A percentile compares a stretch with the other conserved stretches of the same genome.
Conservation (phyloP, 30 jellyfish, hydroid and myxozoan species). For the Hydractinia echinata region DNA sequence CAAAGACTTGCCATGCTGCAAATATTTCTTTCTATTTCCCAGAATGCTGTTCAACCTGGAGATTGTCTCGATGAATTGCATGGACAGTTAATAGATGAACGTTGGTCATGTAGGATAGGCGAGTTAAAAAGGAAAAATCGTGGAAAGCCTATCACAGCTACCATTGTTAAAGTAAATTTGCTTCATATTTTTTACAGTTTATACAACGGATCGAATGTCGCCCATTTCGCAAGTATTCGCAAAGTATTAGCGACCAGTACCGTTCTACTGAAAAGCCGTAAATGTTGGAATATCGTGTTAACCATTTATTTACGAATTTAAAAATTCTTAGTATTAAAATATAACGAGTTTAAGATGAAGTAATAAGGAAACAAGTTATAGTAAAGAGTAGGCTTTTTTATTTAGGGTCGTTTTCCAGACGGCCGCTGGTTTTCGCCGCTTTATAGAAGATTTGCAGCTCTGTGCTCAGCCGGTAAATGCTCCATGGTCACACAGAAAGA, state of each 20-base stretch:
- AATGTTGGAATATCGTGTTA: too few species aligned
- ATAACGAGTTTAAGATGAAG: too few species aligned
- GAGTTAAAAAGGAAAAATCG: constrained; percentile 56
- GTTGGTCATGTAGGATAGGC: constrained; percentile 51
- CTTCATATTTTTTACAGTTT: too few species aligned
- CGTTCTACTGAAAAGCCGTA: too few species aligned
- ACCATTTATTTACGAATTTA: too few species aligned
- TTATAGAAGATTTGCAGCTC: constrained; percentile 41
- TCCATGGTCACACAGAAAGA: constrained; percentile 1
- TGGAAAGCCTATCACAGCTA: constrained; percentile 80
- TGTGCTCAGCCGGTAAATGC: constrained; percentile 29
- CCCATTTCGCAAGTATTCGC: too few species aligned
- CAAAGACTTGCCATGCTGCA: neutral
- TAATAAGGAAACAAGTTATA: too few species aligned
- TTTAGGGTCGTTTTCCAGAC: constrained; percentile 75
- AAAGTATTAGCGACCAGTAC: too few species aligned
- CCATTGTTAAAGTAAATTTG: constrained; percentile 58
- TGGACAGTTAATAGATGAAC: constrained; percentile 62
- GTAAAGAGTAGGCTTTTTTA: constrained; percentile 1
- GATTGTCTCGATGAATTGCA: constrained; percentile 86
- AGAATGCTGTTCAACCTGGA: constrained; percentile 72
- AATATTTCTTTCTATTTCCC: neutral
- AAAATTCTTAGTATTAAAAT: too few species aligned
- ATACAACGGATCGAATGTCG: too few species aligned
- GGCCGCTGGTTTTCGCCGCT: constrained; percentile 90